A percentile compares a stretch with the other conserved stretches of the same genome.
Conservation (phyloP, 2,113 vertebrate species). For the Pholis gunnellus region DNA sequence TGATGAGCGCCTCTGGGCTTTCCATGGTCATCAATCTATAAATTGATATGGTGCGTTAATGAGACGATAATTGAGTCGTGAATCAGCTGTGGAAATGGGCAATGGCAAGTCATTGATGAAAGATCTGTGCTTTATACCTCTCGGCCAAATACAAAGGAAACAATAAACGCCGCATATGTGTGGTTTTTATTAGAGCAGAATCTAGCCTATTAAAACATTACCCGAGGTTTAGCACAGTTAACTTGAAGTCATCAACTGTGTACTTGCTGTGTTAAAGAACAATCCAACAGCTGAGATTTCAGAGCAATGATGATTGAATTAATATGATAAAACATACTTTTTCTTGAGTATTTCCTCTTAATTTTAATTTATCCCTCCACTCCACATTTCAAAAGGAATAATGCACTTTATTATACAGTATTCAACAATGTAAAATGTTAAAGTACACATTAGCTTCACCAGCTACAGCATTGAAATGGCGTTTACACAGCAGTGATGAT, state of each 20-base stretch:
- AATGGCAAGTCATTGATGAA: conserved; percentile 53
- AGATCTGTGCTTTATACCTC: conserved; percentile 16
- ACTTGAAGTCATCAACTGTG: no score
- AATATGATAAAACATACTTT: neutral
- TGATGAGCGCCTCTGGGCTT: conserved; percentile 38
- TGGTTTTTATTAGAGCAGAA: neutral
- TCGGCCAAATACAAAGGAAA: conserved; percentile 18
- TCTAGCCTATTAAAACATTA: neutral
- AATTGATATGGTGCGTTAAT: conserved; percentile 66
- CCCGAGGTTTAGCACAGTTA: neutral
- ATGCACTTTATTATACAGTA: neutral
- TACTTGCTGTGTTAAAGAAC: neutral
- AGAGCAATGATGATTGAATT: neutral
- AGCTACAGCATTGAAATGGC: neutral
- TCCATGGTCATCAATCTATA: conserved; percentile 57
- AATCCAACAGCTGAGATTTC: neutral
- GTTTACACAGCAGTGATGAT: neutral
- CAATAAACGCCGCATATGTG: conserved; percentile 1
- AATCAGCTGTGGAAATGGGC: conserved; percentile 63
- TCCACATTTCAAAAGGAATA: neutral
- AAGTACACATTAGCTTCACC: neutral
- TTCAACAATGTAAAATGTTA: neutral
- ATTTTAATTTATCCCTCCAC: neutral
- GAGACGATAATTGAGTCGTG: conserved; percentile 69
- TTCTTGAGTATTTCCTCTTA: neutral